These are phyloP conservation scores for Cataglyphis rosenhaueri DNA, from an alignment of 2,888 invertebrate genomes.

Conservation along the genomic window DNA sequence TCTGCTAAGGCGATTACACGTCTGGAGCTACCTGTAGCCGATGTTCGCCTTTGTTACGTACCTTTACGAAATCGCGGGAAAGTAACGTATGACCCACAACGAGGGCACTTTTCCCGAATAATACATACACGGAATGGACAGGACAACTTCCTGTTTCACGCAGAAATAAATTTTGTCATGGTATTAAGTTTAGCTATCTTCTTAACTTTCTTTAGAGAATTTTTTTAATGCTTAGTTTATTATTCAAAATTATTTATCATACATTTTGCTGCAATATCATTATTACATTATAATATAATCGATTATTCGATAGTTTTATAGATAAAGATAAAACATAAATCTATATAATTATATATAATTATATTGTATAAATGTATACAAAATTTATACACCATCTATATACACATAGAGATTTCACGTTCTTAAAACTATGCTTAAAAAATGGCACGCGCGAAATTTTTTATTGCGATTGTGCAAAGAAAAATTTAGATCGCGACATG, in stretches of 20 bases:
- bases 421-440: neutral
- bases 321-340: neutral
- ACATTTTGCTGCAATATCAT: neutral
- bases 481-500: neutral
- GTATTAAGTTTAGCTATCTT: neutral
- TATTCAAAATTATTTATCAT: neutral
- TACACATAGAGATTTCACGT: neutral
- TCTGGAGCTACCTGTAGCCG: slow-evolving; percentile 62
- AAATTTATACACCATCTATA: neutral
- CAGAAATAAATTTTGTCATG: neutral
- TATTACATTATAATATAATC: neutral
- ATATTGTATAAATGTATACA: neutral
- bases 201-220: neutral
- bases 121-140: neutral
- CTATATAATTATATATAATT: neutral
- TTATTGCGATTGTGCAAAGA: neutral
- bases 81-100: slow-evolving; percentile 16
- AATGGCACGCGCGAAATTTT: neutral
- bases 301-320: neutral
- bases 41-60: slow-evolving; percentile 59
- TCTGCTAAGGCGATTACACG: slow-evolving; percentile 74
- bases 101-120: slow-evolving; percentile 10
- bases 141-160: neutral
- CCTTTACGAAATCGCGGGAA: slow-evolving; percentile 55
- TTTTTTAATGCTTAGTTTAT: neutral